Conservation (phyloP, 2,888 invertebrate species). For the Melieria crassipennis region DNA sequence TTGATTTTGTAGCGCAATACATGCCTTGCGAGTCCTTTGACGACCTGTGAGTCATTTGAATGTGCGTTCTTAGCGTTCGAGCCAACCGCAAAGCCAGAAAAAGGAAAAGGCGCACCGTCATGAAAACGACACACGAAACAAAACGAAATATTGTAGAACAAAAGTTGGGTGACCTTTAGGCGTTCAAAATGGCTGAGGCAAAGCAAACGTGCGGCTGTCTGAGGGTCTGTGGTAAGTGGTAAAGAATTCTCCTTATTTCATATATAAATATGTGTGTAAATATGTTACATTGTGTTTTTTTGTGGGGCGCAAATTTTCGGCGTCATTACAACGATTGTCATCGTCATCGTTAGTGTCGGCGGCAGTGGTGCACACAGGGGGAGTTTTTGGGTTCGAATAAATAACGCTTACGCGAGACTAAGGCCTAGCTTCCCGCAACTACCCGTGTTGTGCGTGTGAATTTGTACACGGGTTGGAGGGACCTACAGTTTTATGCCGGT, state of each 20-base stretch:
- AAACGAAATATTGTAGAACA: conserved; percentile 13
- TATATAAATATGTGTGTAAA: background rate
- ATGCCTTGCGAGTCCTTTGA: background rate
- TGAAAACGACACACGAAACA: background rate
- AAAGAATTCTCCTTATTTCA: background rate
- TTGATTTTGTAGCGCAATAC: background rate
- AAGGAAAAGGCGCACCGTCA: background rate
- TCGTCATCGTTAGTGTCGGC: conserved; percentile 1
- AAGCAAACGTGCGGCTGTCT: no score
- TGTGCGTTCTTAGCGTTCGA: no score
- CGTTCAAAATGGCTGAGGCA: no score
- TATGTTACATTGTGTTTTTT: no score
- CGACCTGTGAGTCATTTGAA: background rate
- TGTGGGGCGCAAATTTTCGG: background rate
- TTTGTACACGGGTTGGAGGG: no score
- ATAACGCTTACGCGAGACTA: no score
- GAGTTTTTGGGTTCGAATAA: no score
- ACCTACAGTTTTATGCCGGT: no score
- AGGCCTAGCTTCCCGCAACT: no score
- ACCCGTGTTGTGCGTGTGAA: no score
- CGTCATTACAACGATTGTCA: background rate
- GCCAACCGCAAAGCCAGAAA: no score
- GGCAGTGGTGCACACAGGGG: background rate
- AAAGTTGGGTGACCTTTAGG: conserved; percentile 44
- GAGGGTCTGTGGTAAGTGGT: no score